phyloP scores from a whole-genome alignment of 2,888 invertebrate genomes.

The Metellina segmentata region DNA sequence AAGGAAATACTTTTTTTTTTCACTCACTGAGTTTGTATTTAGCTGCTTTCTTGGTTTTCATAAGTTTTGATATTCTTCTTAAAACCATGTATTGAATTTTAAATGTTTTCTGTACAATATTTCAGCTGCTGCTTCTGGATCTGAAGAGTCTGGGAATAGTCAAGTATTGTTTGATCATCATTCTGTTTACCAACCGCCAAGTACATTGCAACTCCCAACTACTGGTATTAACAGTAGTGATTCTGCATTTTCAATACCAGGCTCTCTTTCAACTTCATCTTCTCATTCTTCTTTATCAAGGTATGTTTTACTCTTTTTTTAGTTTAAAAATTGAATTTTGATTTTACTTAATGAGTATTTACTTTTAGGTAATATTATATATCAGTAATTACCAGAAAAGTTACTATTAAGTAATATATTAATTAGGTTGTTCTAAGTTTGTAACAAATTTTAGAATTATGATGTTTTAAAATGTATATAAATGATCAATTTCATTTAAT shows the following conservation, averaged over 20 bases:
- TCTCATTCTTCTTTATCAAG: conserved; percentile 83
- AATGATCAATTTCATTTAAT: too few species aligned
- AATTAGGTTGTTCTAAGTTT: not conserved
- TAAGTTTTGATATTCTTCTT: too few species aligned
- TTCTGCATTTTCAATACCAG: conserved; percentile 81
- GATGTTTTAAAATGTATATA: not conserved
- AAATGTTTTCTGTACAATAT: not conserved
- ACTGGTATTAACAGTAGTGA: conserved; percentile 80
- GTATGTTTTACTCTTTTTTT: conserved; percentile 12
- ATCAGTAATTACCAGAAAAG: not conserved
- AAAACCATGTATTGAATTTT: too few species aligned
- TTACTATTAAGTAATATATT: not conserved
- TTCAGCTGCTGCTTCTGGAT: conserved; percentile 62
- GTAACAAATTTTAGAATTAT: not conserved
- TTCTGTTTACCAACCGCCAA: conserved; percentile 94
- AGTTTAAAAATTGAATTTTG: too few species aligned
- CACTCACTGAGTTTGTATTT: too few species aligned
- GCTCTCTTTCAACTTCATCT: conserved; percentile 79
- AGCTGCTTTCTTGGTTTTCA: too few species aligned
- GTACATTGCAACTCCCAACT: conserved; percentile 91
- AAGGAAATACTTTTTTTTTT: too few species aligned
- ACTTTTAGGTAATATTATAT: not conserved
- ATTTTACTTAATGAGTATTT: not conserved
- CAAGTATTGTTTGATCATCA: conserved; percentile 77
- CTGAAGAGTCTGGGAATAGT: conserved; percentile 64